Conservation (phyloP, 2,113 vertebrate genomes). For the Pelodiscus sinensis region DNA sequence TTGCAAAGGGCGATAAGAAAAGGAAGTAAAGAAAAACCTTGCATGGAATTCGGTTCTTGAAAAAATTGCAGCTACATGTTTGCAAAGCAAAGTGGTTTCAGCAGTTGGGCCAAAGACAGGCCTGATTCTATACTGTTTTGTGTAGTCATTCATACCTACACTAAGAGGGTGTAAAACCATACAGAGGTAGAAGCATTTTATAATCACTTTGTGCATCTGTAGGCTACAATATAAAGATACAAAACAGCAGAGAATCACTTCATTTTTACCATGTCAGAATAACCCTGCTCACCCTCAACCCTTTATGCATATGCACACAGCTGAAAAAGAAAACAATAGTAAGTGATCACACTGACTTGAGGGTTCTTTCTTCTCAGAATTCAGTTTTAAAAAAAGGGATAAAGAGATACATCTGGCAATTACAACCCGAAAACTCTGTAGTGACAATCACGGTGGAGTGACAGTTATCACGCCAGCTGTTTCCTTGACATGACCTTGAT, state of each 20-base stretch:
- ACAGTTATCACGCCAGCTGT: not conserved
- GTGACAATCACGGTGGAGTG: not conserved
- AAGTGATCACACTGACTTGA: not conserved
- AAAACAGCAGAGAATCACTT: not conserved
- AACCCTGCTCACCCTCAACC: not conserved
- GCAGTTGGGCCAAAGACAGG: accelerated
- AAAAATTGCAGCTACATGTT: not conserved
- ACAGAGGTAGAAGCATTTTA: not conserved
- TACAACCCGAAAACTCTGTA: not conserved
- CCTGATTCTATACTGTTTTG: accelerated
- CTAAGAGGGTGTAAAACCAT: not conserved
- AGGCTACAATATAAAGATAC: not conserved
- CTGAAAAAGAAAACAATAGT: not conserved
- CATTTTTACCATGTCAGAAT: not conserved
- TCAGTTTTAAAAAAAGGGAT: not conserved
- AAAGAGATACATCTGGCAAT: not conserved
- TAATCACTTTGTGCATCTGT: not conserved
- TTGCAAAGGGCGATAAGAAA: not conserved
- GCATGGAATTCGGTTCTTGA: not conserved
- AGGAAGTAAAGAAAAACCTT: not conserved
- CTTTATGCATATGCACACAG: not conserved
- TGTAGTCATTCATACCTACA: not conserved
- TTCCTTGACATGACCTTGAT: not conserved
- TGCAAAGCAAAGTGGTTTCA: not conserved
- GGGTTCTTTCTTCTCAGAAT: not conserved